Percentiles rank a stretch among this genome's conserved stretches.
Conservation (phyloP, 2,888 invertebrate species). For the Gortyna flavago region DNA sequence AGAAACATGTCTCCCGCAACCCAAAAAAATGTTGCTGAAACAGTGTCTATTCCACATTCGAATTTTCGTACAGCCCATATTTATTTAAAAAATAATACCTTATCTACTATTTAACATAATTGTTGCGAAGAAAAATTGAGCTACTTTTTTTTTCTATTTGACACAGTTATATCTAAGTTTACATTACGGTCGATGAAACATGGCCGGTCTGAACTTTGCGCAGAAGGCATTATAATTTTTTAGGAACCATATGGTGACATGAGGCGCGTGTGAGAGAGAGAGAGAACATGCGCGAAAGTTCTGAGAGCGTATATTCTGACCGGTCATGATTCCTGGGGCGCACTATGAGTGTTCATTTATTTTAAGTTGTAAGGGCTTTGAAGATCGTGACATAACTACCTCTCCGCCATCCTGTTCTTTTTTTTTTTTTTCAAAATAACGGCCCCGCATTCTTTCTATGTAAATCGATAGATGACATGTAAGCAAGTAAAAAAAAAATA, state of each 20-base stretch:
- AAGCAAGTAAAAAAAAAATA: no score
- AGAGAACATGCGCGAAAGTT: not conserved
- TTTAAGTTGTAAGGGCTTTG: not conserved
- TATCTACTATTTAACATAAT: slow-evolving; percentile 13
- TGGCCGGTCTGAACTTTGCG: not conserved
- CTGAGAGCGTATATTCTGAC: not conserved
- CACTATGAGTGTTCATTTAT: not conserved
- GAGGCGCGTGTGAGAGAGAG: not conserved
- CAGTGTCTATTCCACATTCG: slow-evolving; percentile 3
- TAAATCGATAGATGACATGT: no score
- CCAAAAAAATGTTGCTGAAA: not conserved
- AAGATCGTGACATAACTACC: not conserved
- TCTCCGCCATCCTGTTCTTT: not conserved
- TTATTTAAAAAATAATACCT: not conserved
- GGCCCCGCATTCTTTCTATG: no score
- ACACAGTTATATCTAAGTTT: slow-evolving; percentile 38
- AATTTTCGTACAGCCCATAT: not conserved
- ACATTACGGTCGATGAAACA: not conserved
- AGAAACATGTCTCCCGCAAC: not conserved
- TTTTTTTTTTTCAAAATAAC: no score
- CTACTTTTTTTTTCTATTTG: slow-evolving; percentile 46
- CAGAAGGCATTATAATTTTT: not conserved
- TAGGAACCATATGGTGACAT: not conserved
- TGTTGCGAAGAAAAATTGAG: slow-evolving; percentile 36
- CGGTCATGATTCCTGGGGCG: not conserved